Percentiles rank a stretch among this genome's conserved stretches.
Conservation (phyloP, 2,888 invertebrate genomes). For the Anthophora plumipes region DNA sequence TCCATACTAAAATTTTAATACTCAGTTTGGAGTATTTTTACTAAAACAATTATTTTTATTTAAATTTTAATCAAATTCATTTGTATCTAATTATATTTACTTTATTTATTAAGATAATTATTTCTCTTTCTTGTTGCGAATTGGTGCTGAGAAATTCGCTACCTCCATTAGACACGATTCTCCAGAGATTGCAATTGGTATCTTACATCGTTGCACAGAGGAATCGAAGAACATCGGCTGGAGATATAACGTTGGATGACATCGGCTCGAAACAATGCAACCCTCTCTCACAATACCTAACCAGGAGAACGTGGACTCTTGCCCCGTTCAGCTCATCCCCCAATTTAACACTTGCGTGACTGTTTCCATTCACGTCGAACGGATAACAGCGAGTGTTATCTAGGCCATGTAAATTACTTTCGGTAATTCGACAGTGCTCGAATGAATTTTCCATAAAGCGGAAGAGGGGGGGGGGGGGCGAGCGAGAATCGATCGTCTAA, state of each 20-base stretch:
- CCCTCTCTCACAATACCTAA: constrained; percentile 33
- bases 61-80: no score
- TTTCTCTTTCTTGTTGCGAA: background rate
- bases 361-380: constrained; percentile 38
- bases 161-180: background rate
- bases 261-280: constrained; percentile 51
- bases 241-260: constrained; percentile 34
- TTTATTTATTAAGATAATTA: no score
- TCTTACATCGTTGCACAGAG: background rate
- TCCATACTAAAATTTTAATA: no score
- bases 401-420: constrained; percentile 55
- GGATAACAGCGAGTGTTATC: constrained; percentile 37
- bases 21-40: no score
- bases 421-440: constrained; percentile 36
- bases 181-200: background rate
- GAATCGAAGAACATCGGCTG: constrained; percentile 13
- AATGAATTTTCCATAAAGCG: constrained; percentile 33
- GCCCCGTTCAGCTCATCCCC: constrained; percentile 11
- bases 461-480: no score
- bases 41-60: no score
- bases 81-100: no score
- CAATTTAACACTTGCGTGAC: constrained; percentile 39
- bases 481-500: constrained; percentile 27
- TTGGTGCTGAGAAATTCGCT: no score
- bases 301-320: constrained; percentile 41